phyloP scores from a whole-genome alignment of 2,797 vertebrate genomes.

The Coilia nasus region DNA sequence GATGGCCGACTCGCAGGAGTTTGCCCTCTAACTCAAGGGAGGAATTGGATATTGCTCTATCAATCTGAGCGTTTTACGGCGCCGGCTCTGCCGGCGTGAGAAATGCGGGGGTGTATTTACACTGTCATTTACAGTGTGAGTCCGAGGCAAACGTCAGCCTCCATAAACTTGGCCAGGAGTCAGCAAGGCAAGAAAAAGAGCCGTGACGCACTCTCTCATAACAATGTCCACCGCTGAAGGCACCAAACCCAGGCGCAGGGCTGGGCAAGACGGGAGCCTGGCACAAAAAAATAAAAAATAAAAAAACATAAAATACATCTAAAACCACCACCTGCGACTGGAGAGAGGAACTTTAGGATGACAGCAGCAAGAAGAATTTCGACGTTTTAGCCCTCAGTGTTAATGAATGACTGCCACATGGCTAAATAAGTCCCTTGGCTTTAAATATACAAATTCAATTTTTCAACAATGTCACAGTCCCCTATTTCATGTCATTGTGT shows the following conservation, averaged over 20 bases:
- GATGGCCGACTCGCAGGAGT: conserved; percentile 65
- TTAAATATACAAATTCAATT: not conserved
- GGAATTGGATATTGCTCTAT: conserved; percentile 74
- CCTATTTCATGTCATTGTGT: not conserved
- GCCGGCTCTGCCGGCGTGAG: conserved; percentile 66
- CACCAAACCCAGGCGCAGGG: not conserved
- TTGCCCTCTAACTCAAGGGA: conserved; percentile 73
- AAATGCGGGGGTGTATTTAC: conserved; percentile 77
- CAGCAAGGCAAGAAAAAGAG: conserved; percentile 48
- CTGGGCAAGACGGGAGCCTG: not conserved
- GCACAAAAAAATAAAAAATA: not conserved
- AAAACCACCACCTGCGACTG: not conserved
- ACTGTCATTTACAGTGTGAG: conserved; percentile 64
- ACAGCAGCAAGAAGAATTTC: not conserved
- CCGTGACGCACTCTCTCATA: conserved; percentile 40
- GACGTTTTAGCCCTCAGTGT: not conserved
- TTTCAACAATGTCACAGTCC: conserved; percentile 20
- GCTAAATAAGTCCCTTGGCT: not conserved
- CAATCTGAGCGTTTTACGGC: conserved; percentile 76
- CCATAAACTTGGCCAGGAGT: conserved; percentile 53
- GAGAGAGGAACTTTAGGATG: not conserved
- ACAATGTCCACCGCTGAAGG: conserved; percentile 20
- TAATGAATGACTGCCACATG: not conserved
- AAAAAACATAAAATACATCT: not conserved
- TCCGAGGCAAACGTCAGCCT: conserved; percentile 57